Percentiles rank a stretch among this genome's conserved stretches.
Evolutionary conservation across 2,888 invertebrate genomes (phyloP).

Genomic region (Lasius fuliginosus): DNA sequence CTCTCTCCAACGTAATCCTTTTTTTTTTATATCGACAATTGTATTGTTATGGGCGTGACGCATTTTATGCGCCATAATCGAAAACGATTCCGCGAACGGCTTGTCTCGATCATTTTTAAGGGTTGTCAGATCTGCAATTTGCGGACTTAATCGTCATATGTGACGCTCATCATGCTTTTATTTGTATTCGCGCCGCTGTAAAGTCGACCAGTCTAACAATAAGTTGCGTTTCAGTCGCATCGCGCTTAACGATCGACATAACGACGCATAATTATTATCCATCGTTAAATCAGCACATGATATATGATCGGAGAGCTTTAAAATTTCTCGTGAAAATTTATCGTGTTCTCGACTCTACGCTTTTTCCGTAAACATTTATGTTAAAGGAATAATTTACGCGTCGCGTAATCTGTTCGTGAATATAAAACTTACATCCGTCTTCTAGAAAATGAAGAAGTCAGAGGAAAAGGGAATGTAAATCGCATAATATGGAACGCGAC

Average conservation of each 20-base stretch:
- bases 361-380: neutral
- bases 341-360: neutral
- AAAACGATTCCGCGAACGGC: neutral
- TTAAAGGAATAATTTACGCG: conserved; percentile 26
- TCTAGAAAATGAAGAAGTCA: neutral
- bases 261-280: conserved; percentile 58
- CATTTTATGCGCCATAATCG: neutral
- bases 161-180: neutral
- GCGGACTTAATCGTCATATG: neutral
- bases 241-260: neutral
- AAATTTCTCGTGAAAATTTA: conserved; percentile 2
- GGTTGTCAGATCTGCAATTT: neutral
- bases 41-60: neutral
- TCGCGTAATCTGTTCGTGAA: neutral
- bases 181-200: neutral
- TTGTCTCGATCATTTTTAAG: conserved; percentile 3
- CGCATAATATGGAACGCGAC: neutral
- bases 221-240: neutral
- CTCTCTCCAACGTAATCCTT: neutral
- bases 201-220: neutral
- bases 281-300: conserved; percentile 49
- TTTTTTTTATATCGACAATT: neutral
- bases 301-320: neutral
- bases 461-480: neutral
- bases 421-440: neutral